Percentiles rank a stretch among this genome's conserved stretches.
phyloP scores from a whole-genome alignment of 2,113 vertebrate genomes.

The Mus musculus region DNA sequence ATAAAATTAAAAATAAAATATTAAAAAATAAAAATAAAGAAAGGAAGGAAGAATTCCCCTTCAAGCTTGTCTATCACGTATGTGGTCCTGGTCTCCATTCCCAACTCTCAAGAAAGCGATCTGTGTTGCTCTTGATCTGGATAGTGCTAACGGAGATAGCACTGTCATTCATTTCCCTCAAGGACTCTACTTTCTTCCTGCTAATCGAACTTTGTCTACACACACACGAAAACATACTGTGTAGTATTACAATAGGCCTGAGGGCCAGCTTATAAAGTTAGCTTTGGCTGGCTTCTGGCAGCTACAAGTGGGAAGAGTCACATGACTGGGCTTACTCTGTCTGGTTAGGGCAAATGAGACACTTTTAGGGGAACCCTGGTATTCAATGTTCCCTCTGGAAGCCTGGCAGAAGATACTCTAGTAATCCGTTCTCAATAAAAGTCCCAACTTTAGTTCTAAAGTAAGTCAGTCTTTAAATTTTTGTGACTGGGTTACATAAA shows the following conservation, averaged over 20 bases:
- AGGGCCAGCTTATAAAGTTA: background rate
- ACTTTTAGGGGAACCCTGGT: background rate
- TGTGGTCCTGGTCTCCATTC: background rate
- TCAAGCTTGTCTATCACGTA: background rate
- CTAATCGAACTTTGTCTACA: background rate
- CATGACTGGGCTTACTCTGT: too few relatives aligned
- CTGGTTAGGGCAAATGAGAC: background rate
- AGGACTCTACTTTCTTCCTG: background rate
- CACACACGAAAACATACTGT: background rate
- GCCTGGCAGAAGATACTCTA: background rate
- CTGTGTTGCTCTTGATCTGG: background rate
- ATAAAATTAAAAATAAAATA: too few relatives aligned
- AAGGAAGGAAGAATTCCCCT: too few relatives aligned
- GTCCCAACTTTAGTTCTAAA: background rate
- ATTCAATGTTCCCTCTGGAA: background rate
- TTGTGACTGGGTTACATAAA: background rate
- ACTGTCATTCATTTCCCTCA: background rate
- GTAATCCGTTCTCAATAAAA: background rate
- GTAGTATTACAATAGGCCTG: background rate
- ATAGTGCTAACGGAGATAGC: background rate
- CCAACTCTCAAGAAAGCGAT: background rate
- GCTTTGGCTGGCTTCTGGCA: background rate
- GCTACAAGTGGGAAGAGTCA: background rate
- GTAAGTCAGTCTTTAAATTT: background rate
- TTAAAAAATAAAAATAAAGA: background rate